Percentiles rank a stretch among this genome's conserved stretches.
Conservation (phyloP, 1,140 invertebrate genomes). For the Callitettix versicolor region DNA sequence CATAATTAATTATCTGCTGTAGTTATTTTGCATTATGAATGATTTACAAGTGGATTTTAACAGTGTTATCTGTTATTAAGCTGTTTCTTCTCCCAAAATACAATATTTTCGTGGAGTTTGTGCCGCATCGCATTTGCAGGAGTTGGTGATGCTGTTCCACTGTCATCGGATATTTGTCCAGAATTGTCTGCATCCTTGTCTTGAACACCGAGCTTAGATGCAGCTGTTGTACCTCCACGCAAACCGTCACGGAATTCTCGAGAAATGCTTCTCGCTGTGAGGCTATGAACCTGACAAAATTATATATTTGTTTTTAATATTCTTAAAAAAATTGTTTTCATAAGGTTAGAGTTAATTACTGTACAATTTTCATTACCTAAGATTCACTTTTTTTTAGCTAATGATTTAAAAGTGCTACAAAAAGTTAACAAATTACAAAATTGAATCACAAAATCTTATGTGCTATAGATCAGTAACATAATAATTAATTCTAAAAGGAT, state of each 20-base stretch:
- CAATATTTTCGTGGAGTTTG: conserved; percentile 6
- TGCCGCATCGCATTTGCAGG: background rate
- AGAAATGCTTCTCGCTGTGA: conserved; percentile 69
- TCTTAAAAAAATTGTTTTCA: background rate
- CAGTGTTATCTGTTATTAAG: too few relatives aligned
- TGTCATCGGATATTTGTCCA: conserved; percentile 18
- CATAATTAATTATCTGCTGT: too few relatives aligned
- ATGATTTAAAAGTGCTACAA: too few relatives aligned
- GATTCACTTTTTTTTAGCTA: background rate
- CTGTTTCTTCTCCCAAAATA: conserved; percentile 13
- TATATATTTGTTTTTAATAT: background rate
- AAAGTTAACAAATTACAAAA: too few relatives aligned
- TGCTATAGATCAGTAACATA: too few relatives aligned
- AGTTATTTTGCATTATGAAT: too few relatives aligned
- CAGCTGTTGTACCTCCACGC: conserved; percentile 24
- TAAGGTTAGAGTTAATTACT: background rate
- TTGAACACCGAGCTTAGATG: background rate
- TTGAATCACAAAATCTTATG: too few relatives aligned
- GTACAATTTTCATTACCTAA: background rate
- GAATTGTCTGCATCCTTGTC: conserved; percentile 5
- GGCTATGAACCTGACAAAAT: conserved; percentile 56
- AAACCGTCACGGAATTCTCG: conserved; percentile 62
- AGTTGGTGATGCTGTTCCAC: conserved; percentile 17
- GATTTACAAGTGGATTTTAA: too few relatives aligned
- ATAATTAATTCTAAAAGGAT: too few relatives aligned